Evolutionary conservation across 1,140 invertebrate genomes (phyloP), one percentile per base, ranked within the genome.

Genomic region (Lethocerus indicus): DNA sequence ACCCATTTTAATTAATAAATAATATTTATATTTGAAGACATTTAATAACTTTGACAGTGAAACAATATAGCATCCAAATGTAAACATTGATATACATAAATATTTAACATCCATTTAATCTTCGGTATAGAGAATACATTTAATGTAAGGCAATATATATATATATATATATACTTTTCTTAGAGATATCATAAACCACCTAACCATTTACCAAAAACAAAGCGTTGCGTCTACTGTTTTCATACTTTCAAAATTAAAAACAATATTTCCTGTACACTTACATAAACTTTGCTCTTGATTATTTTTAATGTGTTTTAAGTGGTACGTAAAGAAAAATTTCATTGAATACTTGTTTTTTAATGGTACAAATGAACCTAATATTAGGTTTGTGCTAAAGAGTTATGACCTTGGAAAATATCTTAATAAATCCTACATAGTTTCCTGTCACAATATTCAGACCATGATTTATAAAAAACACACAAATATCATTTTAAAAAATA

Each of bases 121-220:
- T 43, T 39, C 49, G 29, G 49, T 50, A 29, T 27, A 50, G 27
- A 27, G 39, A 50, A 20, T 27, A 46, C 29, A 25, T 40, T 48
- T 51, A 51, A 39, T 46, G 25, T 51, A 51, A 51, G 49, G 49
- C 49, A 51, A 46, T 51, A 51, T 51, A 51, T 51, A 43, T 44
- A 44, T n/a, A 39, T 20, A 39, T 12, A 39, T 39, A 46, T 23
- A 27, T 41, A 42, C 39, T 44, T 51, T 26, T 51, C 43, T 51
- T 51, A 51, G n/a, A 37, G 43, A 46, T 51, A 51, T 50, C 29
- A 50, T 51, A 51, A 51, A 51, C 49, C 49, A 51, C 41, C 49
- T 51, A 50, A 50, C 49, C 49, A 39, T 51, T 51, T 51, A 51
- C 49, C 49, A 51, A 51, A 49, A 50, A 50, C 49, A 43, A 50